Evolutionary conservation across 2,888 invertebrate species (phyloP), one percentile per base, ranked within the genome.

Genomic region (Branchellion lobata): DNA sequence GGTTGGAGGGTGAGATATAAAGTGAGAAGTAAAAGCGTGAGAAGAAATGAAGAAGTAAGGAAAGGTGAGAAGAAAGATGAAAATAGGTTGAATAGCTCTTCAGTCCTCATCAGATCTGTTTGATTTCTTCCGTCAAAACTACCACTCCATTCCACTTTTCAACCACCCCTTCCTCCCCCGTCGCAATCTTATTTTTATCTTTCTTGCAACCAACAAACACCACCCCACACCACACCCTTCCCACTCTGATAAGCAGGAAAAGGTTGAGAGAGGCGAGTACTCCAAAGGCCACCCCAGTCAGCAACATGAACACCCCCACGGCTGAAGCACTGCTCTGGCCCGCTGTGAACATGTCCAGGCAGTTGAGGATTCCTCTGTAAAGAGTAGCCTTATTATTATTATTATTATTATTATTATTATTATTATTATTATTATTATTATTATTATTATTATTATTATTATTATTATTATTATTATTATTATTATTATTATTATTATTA

Each of bases 291-390:
- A 77, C 40, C 18, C 77, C 77, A 18, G 77, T 77, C 34, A 77
- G 29, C 24, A 77, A 34, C 77, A 77, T 77, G 77, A 77, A 77
- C 61, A 61, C 61, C 14, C 65, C 77, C 2, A 77, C 77, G 29
- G 36, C 21, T 14, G 61, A 21, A 21, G 77, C 77, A 8, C 57
- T 33, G 18, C 18, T 3, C 8, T 61, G 33, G 14, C 77, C 77
- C 2, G 61, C n/a, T 1, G 77, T 31, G 65, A 77, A 77, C 36
- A 77, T 31, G 31, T 77, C 77, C 77, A 77, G 29, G 77, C 77
- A 34, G 65, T 77, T 77, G 24, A 77, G 31, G 31, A 77, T 77
- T n/a, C 77, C 77, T 36, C 77, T 77, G 77, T 24, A n/a, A n/a
- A n/a, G n/a, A n/a, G n/a, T n/a, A n/a, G n/a, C n/a, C n/a, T n/a